phyloP scores from a whole-genome alignment of 2,113 vertebrate genomes.

The Coryphaenoides rupestris region DNA sequence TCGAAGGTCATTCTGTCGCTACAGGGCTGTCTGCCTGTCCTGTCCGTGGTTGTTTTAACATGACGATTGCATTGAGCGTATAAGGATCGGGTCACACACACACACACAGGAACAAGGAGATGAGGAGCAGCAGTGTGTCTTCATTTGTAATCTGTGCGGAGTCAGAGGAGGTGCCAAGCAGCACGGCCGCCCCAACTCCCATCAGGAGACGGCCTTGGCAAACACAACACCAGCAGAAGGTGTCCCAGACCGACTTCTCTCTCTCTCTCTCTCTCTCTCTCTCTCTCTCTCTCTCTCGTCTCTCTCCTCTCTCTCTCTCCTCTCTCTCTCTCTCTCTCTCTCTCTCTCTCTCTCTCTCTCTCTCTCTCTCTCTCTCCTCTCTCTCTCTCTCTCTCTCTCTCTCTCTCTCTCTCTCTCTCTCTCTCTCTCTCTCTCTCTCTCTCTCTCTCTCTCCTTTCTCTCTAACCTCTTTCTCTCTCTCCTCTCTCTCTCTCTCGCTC shows the following conservation, averaged over 20 bases:
- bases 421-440: not conserved
- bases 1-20: too few relatives aligned
- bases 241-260: constrained; percentile 47
- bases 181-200: constrained; percentile 44
- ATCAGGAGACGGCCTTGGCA: constrained; percentile 59
- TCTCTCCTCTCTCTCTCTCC: constrained; percentile 5
- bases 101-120: constrained; percentile 13
- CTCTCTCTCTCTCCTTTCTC: not conserved
- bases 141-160: constrained; percentile 54
- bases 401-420: not conserved
- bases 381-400: not conserved
- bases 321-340: not conserved
- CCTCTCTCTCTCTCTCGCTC: too few relatives aligned
- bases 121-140: constrained; percentile 46
- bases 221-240: constrained; percentile 48
- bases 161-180: constrained; percentile 44
- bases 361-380: not conserved
- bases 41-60: not conserved
- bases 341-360: not conserved
- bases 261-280: not conserved
- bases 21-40: not conserved
- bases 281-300: constrained; percentile 2
- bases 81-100: too few relatives aligned
- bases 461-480: not conserved
- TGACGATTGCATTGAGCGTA: too few relatives aligned